A percentile compares a stretch with the other conserved stretches of the same genome.
Conservation (phyloP, 2,113 vertebrate species). For the Neolamprologus devosi region DNA sequence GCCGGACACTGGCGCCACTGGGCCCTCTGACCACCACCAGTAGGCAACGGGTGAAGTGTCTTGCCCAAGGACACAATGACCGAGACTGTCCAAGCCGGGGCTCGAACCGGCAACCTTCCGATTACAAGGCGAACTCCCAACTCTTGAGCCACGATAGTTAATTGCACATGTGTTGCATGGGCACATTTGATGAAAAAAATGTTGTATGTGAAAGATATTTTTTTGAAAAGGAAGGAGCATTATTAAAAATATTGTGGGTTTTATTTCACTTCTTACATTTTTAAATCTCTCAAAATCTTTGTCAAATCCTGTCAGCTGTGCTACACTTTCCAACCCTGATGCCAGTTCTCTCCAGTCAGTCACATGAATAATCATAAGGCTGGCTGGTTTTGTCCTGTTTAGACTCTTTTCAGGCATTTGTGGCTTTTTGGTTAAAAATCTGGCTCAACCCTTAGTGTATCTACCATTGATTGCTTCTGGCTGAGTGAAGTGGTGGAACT, state of each 20-base stretch:
- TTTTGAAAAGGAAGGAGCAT: background rate
- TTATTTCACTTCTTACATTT: background rate
- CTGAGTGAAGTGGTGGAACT: conserved; percentile 2
- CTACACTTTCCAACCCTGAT: background rate
- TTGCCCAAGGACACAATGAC: no score
- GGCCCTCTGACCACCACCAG: no score
- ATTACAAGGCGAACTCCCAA: no score
- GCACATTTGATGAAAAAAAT: background rate
- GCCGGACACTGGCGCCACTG: no score
- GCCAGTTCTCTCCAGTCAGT: background rate
- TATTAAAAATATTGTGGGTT: background rate
- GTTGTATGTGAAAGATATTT: background rate
- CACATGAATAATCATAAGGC: background rate
- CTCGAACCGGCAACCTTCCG: no score
- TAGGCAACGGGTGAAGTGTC: no score
- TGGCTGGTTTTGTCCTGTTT: background rate
- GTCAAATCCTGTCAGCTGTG: background rate
- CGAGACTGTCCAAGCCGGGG: no score
- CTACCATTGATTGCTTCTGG: background rate
- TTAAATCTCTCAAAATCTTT: background rate
- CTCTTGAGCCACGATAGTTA: no score
- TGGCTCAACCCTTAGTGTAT: background rate
- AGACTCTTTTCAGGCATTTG: background rate
- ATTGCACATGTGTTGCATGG: background rate
- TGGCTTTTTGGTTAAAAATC: background rate